These are phyloP conservation scores for Tichodroma muraria DNA, from an alignment of 2,113 vertebrate species.

Conservation along the genomic window DNA sequence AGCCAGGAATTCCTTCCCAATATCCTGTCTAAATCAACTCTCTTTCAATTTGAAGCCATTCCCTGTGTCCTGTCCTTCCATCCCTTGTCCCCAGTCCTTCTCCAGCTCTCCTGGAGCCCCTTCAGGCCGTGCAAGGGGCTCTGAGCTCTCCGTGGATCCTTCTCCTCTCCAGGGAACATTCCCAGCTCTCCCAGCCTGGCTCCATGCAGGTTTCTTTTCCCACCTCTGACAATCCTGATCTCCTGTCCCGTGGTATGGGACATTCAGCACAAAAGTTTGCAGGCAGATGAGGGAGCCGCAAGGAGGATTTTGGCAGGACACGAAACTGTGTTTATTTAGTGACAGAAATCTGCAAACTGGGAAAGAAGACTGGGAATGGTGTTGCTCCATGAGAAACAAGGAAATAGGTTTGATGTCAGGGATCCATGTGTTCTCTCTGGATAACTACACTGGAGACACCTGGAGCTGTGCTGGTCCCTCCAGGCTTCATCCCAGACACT, in stretches of 20 bases:
- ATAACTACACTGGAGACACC: too few relatives aligned
- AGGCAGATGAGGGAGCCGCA: not conserved
- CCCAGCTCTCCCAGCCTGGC: not conserved
- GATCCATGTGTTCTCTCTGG: not conserved
- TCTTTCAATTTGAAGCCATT: not conserved
- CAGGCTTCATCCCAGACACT: not conserved
- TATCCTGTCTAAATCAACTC: not conserved
- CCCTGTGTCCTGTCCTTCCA: not conserved
- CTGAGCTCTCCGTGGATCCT: not conserved
- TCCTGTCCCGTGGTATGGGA: accelerated
- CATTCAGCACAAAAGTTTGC: accelerated
- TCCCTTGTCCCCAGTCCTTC: not conserved
- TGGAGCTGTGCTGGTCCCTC: not conserved
- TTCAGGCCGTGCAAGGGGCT: not conserved
- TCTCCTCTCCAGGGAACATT: not conserved
- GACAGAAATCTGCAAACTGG: not conserved
- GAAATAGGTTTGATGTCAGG: not conserved
- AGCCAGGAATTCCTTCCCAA: not conserved
- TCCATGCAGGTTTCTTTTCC: not conserved
- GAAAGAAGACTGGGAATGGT: not conserved
- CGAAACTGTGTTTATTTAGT: not conserved
- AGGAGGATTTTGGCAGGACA: not conserved
- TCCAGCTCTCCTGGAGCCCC: not conserved
- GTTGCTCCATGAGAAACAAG: not conserved
- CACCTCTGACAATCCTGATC: accelerated